Evolutionary conservation across 64 coral and sea anemone genomes (phyloP).

Genomic region (Actinia equina): DNA sequence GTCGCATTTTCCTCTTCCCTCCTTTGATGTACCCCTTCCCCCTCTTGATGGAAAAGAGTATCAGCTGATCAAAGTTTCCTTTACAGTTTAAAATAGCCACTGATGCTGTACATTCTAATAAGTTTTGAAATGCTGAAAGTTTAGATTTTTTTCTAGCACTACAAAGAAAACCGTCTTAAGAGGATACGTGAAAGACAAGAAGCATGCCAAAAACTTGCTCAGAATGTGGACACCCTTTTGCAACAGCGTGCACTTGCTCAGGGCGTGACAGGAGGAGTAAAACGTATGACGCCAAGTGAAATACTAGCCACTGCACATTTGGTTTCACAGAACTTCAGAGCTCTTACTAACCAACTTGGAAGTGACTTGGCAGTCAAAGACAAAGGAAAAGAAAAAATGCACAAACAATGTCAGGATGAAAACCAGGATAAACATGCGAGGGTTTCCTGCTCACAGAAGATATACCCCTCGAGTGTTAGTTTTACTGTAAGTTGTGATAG

Average conservation of each 20-base stretch:
- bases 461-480: constrained; percentile 20
- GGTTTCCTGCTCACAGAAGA: background rate
- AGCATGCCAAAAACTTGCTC: constrained; percentile 55
- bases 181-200: constrained; percentile 72
- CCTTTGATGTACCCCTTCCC: too few species aligned
- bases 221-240: constrained; percentile 56
- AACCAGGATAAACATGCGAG: background rate
- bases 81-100: too few species aligned
- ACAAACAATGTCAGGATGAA: background rate
- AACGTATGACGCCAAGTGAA: constrained; percentile 32
- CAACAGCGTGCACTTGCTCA: constrained; percentile 46
- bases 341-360: constrained; percentile 36
- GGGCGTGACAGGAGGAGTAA: background rate
- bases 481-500: constrained; percentile 48
- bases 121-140: background rate
- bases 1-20: too few species aligned
- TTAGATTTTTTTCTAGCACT: constrained; percentile 32
- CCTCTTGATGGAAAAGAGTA: too few species aligned
- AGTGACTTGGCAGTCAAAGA: constrained; percentile 54
- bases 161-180: constrained; percentile 35
- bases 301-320: constrained; percentile 45
- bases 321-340: constrained; percentile 48
- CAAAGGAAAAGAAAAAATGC: constrained; percentile 14
- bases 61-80: too few species aligned
- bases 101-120: too few species aligned